A percentile compares a stretch with the other conserved stretches of the same genome.
Conservation (phyloP, 2,797 vertebrate species). For the Numenius phaeopus region DNA sequence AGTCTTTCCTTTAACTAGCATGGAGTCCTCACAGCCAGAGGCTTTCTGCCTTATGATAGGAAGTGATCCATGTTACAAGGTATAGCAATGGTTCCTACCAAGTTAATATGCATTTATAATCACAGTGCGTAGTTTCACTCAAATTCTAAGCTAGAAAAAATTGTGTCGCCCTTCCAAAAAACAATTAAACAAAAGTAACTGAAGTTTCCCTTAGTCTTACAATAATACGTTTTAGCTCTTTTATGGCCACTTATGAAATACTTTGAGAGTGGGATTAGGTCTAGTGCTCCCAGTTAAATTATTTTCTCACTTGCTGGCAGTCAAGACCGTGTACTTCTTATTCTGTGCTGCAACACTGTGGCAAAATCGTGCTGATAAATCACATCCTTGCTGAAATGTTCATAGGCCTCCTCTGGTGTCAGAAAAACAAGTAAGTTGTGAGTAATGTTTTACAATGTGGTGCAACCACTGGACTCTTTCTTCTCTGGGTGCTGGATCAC, state of each 20-base stretch:
- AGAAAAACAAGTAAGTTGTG: rapidly evolving
- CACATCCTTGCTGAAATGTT: rapidly evolving
- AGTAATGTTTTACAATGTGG: rapidly evolving
- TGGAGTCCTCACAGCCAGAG: rapidly evolving
- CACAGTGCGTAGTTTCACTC: not conserved
- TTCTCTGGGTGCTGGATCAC: not conserved
- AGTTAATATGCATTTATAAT: not conserved
- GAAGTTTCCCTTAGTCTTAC: rapidly evolving
- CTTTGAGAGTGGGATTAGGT: rapidly evolving
- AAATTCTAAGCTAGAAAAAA: not conserved
- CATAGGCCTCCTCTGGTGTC: rapidly evolving
- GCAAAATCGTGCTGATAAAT: rapidly evolving
- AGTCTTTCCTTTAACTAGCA: not conserved
- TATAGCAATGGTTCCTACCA: not conserved
- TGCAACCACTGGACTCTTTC: rapidly evolving
- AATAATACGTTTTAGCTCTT: rapidly evolving
- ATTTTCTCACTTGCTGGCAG: rapidly evolving
- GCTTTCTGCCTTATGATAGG: rapidly evolving
- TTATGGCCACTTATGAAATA: rapidly evolving
- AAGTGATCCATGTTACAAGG: rapidly evolving
- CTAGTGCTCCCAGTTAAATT: rapidly evolving
- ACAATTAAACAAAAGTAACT: rapidly evolving
- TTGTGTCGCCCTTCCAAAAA: rapidly evolving
- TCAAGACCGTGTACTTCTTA: rapidly evolving
- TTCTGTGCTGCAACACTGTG: rapidly evolving